phyloP scores from a whole-genome alignment of 92 coral and sea anemone genomes.

The Phenganax subtilis region DNA sequence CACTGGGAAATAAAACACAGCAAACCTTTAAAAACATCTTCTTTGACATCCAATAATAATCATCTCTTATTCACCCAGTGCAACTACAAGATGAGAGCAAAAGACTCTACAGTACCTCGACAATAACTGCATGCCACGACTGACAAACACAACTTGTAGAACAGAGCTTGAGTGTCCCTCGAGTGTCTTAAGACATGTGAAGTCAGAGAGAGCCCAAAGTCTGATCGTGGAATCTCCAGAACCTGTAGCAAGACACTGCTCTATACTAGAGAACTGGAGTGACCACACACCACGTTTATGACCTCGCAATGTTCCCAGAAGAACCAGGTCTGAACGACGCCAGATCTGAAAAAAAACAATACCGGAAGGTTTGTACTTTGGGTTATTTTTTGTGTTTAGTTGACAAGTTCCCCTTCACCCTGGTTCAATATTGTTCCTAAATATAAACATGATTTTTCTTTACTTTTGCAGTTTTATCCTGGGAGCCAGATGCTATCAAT shows the following conservation, averaged over 20 bases:
- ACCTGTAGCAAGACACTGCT: slow-evolving; percentile 83
- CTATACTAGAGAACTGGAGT: slow-evolving; percentile 82
- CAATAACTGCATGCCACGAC: slow-evolving; percentile 89
- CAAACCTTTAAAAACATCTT: neutral
- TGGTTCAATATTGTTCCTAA: no score
- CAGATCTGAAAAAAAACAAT: slow-evolving; percentile 52
- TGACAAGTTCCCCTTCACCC: no score
- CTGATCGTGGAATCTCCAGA: slow-evolving; percentile 88
- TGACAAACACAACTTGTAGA: slow-evolving; percentile 62
- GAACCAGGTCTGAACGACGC: slow-evolving; percentile 63
- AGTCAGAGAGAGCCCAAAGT: slow-evolving; percentile 93
- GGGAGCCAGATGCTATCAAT: slow-evolving; percentile 89
- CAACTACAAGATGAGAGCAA: neutral
- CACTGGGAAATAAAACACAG: slow-evolving; percentile 45
- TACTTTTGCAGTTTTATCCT: slow-evolving; percentile 91
- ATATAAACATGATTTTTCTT: neutral
- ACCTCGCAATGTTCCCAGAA: slow-evolving; percentile 77
- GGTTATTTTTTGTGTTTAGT: no score
- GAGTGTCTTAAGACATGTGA: slow-evolving; percentile 89
- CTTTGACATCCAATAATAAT: neutral
- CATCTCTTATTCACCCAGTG: no score
- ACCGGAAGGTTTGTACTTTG: no score
- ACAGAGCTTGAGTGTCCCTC: slow-evolving; percentile 92
- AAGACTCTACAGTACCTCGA: slow-evolving; percentile 57
- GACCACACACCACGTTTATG: slow-evolving; percentile 96